A percentile compares a stretch with the other conserved stretches of the same genome.
Evolutionary conservation across 2,797 vertebrate genomes (phyloP).

Genomic region (Ptychadena robeensis): DNA sequence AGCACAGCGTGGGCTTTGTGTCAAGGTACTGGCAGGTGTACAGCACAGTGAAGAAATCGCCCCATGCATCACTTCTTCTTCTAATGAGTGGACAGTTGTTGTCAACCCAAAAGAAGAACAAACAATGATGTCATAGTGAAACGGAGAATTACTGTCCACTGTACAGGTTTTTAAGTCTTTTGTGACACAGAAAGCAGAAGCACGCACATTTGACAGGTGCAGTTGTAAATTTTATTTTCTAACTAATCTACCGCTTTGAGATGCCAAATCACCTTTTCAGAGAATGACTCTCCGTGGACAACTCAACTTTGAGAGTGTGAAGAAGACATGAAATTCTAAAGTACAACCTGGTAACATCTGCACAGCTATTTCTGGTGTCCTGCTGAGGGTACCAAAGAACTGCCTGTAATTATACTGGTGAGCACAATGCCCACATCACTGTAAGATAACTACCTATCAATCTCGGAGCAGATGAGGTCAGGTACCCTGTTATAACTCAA

Average conservation of each 20-base stretch:
- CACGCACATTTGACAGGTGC: background rate
- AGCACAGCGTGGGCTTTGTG: background rate
- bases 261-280: slow-evolving; percentile 2
- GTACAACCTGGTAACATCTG: slow-evolving; percentile 5
- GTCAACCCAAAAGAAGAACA: background rate
- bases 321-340: background rate
- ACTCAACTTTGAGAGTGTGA: slow-evolving; percentile 10
- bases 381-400: background rate
- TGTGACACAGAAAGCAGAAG: slow-evolving; percentile 1
- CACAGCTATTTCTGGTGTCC: background rate
- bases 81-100: background rate
- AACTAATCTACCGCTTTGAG: background rate
- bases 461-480: too few relatives aligned
- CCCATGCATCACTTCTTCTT: background rate
- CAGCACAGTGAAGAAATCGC: background rate
- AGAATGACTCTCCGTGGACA: background rate
- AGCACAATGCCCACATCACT: background rate
- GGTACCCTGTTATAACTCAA: too few relatives aligned
- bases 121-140: slow-evolving; percentile 4
- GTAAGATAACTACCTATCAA: too few relatives aligned
- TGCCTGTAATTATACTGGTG: background rate
- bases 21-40: slow-evolving; percentile 10
- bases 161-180: slow-evolving; percentile 5
- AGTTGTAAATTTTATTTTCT: background rate
- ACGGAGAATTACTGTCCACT: background rate